These are phyloP conservation scores for Aphelinus certus DNA, from an alignment of 1,140 invertebrate species.

Conservation along the genomic window DNA sequence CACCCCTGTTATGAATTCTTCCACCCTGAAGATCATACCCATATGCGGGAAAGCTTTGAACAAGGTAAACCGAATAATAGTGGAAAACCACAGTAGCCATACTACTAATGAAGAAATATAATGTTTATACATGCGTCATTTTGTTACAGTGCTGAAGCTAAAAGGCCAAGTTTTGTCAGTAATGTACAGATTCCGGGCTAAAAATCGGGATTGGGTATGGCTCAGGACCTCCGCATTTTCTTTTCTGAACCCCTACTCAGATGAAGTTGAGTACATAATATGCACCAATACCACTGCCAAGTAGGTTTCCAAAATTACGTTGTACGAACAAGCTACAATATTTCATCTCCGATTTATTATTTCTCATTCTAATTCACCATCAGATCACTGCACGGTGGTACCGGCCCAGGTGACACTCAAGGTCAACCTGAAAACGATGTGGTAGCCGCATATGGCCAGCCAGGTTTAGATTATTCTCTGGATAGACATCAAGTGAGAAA, in stretches of 20 bases:
- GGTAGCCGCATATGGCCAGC: conserved; percentile 69
- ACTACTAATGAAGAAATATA: no score
- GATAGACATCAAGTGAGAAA: conserved; percentile 66
- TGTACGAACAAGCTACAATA: not conserved
- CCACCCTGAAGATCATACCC: conserved; percentile 93
- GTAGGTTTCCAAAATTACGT: conserved; percentile 65
- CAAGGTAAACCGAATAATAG: conserved; percentile 74
- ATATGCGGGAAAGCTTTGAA: conserved; percentile 98
- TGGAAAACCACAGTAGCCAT: no score
- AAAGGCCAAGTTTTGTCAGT: conserved; percentile 96
- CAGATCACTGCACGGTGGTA: conserved; percentile 61
- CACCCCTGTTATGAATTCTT: conserved; percentile 97
- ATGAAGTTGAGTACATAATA: conserved; percentile 97
- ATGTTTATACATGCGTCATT: conserved; percentile 31
- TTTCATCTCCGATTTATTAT: conserved; percentile 11
- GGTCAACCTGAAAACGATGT: conserved; percentile 60
- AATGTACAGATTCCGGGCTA: conserved; percentile 94
- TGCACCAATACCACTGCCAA: conserved; percentile 95
- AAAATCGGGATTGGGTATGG: conserved; percentile 95
- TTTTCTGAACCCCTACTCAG: conserved; percentile 96
- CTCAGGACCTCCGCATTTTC: conserved; percentile 94
- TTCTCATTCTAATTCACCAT: not conserved
- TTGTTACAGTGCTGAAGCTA: conserved; percentile 85
- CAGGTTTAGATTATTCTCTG: conserved; percentile 80
- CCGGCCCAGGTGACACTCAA: conserved; percentile 35